Base-by-base conservation (phyloP, 2,797 vertebrate species). In the Pseudomugil gertrudae region DNA sequence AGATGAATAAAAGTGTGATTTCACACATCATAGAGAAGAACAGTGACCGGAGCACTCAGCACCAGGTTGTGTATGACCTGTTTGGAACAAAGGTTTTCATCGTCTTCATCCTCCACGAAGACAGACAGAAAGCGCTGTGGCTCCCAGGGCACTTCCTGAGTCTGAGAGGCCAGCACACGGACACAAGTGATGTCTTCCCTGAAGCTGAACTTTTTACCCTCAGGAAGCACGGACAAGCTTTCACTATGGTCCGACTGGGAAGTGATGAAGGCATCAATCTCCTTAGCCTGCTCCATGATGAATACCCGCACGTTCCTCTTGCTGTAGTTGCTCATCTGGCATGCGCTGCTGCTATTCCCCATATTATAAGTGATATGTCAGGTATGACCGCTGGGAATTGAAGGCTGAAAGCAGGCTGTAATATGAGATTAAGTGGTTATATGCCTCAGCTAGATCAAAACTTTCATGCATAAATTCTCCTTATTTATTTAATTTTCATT, bases 241-340 rank as follows among this genome's bases (percentile, higher is more conserved):
- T 29, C 9, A 0, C 53, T 54, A 0, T 7, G 13, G 0, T 1
- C 64, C 1, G 27, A 2, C 15, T 50, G 29, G 8, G 77, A 67
- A 3, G 47, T 2, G 38, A 91, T 48, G 63, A 91, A 87, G 67
- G 69, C 72, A 14, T 91, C 86, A 0, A 90, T 23, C 35, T 86
- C 81, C 78, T 74, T 30, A 9, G 71, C 61, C 14, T 79, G 71
- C 0, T 83, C 69, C 1, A 60, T 76, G 26, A 89, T 15, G 35
- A 84, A 91, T 1, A 84, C 80, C 0, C 88, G 78, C 6, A 92
- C 3, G 47, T 86, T 91, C 45, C 82, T 84, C 5, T 66, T 79
- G 87, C 92, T 92, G 67, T 74, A 30, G 88, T 91, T 92, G 63
- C 53, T 83, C 63, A 92, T n/a, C n/a, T 82, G 85, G 13, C 24